These are phyloP conservation scores for Pseudomugil tenellus DNA, from an alignment of 2,797 vertebrate genomes.

Conservation along the genomic window DNA sequence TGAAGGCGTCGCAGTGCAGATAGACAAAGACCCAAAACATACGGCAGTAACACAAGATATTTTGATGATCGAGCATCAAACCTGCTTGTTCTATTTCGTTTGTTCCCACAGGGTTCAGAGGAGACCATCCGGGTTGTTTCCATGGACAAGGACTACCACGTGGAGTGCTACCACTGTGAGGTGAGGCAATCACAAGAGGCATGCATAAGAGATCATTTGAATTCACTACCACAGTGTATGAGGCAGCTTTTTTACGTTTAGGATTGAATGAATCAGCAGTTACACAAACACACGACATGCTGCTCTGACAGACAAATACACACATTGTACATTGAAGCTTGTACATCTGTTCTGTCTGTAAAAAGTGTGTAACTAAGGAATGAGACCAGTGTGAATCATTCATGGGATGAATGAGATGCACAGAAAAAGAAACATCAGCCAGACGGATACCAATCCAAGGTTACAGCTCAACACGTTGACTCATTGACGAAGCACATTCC, in stretches of 20 bases:
- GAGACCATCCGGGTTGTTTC: constrained; percentile 98
- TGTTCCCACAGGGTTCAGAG: constrained; percentile 89
- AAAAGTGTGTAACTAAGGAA: constrained; percentile 32
- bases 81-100: background rate
- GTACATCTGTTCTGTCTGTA: constrained; percentile 6
- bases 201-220: constrained; percentile 28
- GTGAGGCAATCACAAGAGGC: constrained; percentile 73
- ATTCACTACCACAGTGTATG: constrained; percentile 14
- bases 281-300: constrained; percentile 5
- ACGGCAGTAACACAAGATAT: background rate
- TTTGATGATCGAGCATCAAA: background rate
- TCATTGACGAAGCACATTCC: constrained; percentile 74
- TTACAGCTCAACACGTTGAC: constrained; percentile 59
- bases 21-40: background rate
- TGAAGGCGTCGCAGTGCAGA: background rate
- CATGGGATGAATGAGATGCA: constrained; percentile 51
- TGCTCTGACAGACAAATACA: background rate
- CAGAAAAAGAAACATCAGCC: constrained; percentile 9
- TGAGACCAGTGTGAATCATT: constrained; percentile 55
- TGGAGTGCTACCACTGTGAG: constrained; percentile 99
- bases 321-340: background rate
- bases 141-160: constrained; percentile 99
- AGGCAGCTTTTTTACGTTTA: constrained; percentile 25
- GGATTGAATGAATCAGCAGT: constrained; percentile 16
- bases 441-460: constrained; percentile 43